Evolutionary conservation across 2,888 invertebrate genomes (phyloP).

Genomic region (Exocentrus adspersus): DNA sequence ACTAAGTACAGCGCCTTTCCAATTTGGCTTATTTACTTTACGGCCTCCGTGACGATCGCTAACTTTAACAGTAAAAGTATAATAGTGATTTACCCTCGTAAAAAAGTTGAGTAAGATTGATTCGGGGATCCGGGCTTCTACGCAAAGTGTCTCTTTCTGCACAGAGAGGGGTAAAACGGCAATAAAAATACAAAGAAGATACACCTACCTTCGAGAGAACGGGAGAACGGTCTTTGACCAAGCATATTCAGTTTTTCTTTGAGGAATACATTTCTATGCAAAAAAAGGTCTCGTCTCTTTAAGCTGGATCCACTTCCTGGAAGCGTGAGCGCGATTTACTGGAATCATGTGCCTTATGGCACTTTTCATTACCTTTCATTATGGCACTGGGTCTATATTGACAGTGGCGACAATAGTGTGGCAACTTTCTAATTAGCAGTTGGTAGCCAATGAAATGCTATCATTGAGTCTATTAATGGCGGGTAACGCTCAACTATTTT

Average conservation of each 20-base stretch:
- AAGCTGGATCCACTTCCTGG: background rate
- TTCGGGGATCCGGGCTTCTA: background rate
- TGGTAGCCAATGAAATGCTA: too few species aligned
- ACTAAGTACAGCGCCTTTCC: too few species aligned
- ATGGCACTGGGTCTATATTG: too few species aligned
- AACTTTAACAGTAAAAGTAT: background rate
- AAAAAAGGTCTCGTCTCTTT: background rate
- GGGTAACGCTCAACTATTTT: too few species aligned
- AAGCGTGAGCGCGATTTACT: too few species aligned
- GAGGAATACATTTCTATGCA: background rate
- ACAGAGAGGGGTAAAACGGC: conserved; percentile 5
- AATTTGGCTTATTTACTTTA: background rate
- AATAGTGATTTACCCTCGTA: background rate
- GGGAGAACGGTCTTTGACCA: conserved; percentile 4
- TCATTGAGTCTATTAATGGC: too few species aligned
- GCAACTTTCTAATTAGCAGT: too few species aligned
- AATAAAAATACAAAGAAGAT: conserved; percentile 16
- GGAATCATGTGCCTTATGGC: too few species aligned
- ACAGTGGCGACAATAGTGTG: too few species aligned
- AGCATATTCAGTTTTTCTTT: background rate
- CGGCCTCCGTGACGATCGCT: background rate
- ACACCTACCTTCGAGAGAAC: conserved; percentile 2
- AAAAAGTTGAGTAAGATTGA: conserved; percentile 5
- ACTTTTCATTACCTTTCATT: too few species aligned
- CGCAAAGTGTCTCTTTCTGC: conserved; percentile 8